phyloP scores from a whole-genome alignment of 2,113 vertebrate species.

The Mormoops blainvillei region DNA sequence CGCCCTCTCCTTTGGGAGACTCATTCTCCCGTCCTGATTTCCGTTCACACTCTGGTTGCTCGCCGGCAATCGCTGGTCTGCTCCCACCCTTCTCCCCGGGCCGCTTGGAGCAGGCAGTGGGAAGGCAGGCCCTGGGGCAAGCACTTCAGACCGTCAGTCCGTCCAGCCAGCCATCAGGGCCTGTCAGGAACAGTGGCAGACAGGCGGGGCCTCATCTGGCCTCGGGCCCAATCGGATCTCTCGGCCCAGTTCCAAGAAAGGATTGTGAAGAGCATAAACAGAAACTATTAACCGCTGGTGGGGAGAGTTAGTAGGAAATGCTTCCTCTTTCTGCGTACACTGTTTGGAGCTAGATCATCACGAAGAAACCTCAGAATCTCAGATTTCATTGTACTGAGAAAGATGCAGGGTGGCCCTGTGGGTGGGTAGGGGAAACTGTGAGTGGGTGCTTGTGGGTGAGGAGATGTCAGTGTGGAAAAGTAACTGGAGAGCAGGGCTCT shows the following conservation, averaged over 20 bases:
- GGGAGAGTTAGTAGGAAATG: background rate
- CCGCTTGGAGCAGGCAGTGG: background rate
- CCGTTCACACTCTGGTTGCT: background rate
- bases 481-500: background rate
- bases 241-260: background rate
- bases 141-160: background rate
- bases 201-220: background rate
- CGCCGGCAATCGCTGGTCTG: background rate
- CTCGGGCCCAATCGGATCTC: background rate
- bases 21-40: background rate
- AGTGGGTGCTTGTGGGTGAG: background rate
- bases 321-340: background rate
- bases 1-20: background rate
- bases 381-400: background rate
- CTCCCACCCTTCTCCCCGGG: background rate
- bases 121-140: background rate
- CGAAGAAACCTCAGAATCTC: constrained; percentile 30
- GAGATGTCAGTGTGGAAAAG: background rate
- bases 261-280: background rate
- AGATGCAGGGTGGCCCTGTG: background rate
- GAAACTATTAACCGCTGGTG: background rate
- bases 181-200: fast-evolving
- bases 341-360: background rate
- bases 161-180: background rate
- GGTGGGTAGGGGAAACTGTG: background rate